A percentile compares a stretch with the other conserved stretches of the same genome.
phyloP scores from a whole-genome alignment of 2,888 invertebrate genomes.

The Petrophora chlorosata region DNA sequence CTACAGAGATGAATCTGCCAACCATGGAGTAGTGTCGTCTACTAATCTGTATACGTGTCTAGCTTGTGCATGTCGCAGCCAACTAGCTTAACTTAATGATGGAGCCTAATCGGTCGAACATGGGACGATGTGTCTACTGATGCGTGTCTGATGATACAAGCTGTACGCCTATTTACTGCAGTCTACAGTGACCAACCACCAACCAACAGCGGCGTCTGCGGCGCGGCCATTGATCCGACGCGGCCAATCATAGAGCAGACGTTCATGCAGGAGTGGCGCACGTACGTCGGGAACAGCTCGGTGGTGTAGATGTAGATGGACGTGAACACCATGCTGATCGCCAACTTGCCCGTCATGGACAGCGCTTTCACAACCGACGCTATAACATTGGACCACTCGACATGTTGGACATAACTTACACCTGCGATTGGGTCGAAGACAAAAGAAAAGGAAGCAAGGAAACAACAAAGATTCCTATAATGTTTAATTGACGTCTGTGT shows the following conservation, averaged over 20 bases:
- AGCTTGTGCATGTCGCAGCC: no score
- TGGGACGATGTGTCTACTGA: not conserved
- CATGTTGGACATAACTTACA: no score
- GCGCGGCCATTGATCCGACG: conserved; percentile 84
- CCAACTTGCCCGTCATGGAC: conserved; percentile 81
- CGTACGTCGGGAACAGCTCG: conserved; percentile 85
- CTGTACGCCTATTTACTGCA: not conserved
- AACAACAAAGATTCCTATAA: no score
- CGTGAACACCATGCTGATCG: conserved; percentile 84
- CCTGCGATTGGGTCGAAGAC: no score
- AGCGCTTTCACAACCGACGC: conserved; percentile 18
- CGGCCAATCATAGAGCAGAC: conserved; percentile 85
- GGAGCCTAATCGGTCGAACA: no score
- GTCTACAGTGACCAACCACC: conserved; percentile 44
- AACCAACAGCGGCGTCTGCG: conserved; percentile 86
- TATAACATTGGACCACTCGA: not conserved
- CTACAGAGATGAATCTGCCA: no score
- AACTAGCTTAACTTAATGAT: no score
- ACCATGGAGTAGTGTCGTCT: no score
- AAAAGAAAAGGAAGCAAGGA: no score
- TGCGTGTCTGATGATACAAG: not conserved
- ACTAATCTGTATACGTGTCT: no score
- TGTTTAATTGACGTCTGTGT: no score
- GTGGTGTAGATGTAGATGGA: conserved; percentile 85
- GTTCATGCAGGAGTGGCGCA: conserved; percentile 82